Base-by-base conservation (phyloP, 2,888 invertebrate species). In the Oxyteleia sp. region DNA sequence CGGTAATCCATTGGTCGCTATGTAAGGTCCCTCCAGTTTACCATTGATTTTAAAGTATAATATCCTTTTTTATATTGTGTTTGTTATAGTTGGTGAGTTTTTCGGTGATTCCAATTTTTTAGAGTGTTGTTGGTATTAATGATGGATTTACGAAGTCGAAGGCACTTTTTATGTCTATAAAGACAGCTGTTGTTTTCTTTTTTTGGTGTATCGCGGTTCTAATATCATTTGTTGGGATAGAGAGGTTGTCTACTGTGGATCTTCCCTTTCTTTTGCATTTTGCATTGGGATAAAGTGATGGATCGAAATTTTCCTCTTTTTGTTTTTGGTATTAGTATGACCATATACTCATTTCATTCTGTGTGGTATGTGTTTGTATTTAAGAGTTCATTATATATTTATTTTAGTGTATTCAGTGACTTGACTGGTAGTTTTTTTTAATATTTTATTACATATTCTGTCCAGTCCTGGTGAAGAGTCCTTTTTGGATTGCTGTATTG, bases 181-280 rank as follows among this genome's bases (percentile, higher is more conserved):
- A 61, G 10, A 43, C 1, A 26, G 59, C 16, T 3, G 43, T 10
- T 4, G 7, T 2, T 5, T 2, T 23, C 3, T 23, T n/a, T 10
- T 43, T 26, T 18, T 23, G 0, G 0, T 26, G 4, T 5, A 13
- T 26, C 1, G 11, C 18, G 13, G 20, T 13, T 15, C 59, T 20
- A 8, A 61, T 18, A 15, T 61, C 59, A 26, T 61, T 61, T 8
- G 26, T 43, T 2, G 43, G 11, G 1, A 61, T 61, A 10, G 59
- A 43, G 1, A 61, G 16, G n/a, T 57, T 38, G 38, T 57, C 57
- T 1, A 15, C 5, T 11, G 38, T 38, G 3, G 15, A 4, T 53
- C 32, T 53, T 2, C 57, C 20, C 16, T 11, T 38, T n/a, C 57
- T 32, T 4, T 38, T 57, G 35, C 4, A 57, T n/a, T 11, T 11